These are phyloP conservation scores for Adelges cooleyi DNA, from an alignment of 1,140 invertebrate species.

Conservation along the genomic window DNA sequence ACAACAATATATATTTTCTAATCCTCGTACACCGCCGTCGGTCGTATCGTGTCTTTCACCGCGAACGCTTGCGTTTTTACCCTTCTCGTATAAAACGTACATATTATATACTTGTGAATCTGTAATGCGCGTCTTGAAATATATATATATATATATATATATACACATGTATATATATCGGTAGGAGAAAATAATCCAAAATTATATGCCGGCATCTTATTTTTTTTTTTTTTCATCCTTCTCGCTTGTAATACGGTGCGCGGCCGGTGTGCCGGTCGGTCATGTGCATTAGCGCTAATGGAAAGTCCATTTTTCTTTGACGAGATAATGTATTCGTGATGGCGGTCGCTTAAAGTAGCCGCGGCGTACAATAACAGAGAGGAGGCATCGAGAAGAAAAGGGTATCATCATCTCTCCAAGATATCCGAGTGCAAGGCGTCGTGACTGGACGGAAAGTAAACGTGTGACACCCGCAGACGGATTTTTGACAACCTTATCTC, in stretches of 20 bases:
- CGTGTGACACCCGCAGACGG: slow-evolving; percentile 14
- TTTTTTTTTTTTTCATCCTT: slow-evolving; percentile 5
- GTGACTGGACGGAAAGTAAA: slow-evolving; percentile 25
- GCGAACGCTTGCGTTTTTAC: too few species aligned
- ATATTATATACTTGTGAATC: too few species aligned
- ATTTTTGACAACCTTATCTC: slow-evolving; percentile 9
- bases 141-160: too few species aligned
- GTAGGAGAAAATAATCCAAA: neutral
- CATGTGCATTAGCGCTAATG: slow-evolving; percentile 23
- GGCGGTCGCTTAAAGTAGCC: slow-evolving; percentile 10
- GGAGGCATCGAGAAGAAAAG: neutral
- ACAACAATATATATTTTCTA: too few species aligned
- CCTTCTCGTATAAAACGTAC: too few species aligned
- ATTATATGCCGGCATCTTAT: slow-evolving; percentile 22
- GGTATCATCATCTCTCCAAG: slow-evolving; percentile 6
- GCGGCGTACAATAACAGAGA: neutral
- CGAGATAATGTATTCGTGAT: slow-evolving; percentile 29
- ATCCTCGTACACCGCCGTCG: too few species aligned
- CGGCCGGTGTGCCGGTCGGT: too few species aligned
- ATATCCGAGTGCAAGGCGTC: neutral
- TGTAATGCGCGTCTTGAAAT: too few species aligned
- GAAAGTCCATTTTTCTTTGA: slow-evolving; percentile 24
- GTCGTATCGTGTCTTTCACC: too few species aligned
- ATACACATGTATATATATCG: neutral
- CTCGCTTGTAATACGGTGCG: too few species aligned